Conservation (phyloP, 2,888 invertebrate species). For the Calliscelio sp. region DNA sequence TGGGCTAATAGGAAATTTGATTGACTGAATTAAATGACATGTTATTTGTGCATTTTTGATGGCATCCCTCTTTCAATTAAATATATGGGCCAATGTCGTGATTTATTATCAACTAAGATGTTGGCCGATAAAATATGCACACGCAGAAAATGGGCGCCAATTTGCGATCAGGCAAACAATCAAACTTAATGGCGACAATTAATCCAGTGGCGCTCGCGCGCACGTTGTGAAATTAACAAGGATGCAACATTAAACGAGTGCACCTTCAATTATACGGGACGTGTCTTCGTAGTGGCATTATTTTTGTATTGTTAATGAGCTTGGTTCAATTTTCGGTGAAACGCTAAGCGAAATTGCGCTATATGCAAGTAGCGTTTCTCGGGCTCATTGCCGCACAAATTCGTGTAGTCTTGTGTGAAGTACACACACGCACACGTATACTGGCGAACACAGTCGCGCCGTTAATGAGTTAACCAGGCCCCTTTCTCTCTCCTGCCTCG, state of each 20-base stretch:
- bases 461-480: too few species aligned
- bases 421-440: slow-evolving; percentile 44
- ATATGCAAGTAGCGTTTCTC: slow-evolving; percentile 66
- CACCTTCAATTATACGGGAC: slow-evolving; percentile 45
- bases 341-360: slow-evolving; percentile 69
- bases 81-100: too few species aligned
- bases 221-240: neutral
- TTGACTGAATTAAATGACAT: slow-evolving; percentile 86
- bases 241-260: slow-evolving; percentile 41
- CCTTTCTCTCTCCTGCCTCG: too few species aligned
- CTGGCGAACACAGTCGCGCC: too few species aligned
- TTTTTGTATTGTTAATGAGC: slow-evolving; percentile 71
- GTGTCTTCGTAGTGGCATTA: slow-evolving; percentile 51
- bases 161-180: too few species aligned
- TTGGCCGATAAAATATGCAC: too few species aligned
- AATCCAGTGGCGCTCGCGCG: too few species aligned
- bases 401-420: slow-evolving; percentile 46
- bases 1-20: slow-evolving; percentile 85
- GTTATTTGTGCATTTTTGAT: slow-evolving; percentile 83
- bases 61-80: too few species aligned
- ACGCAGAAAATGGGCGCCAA: too few species aligned
- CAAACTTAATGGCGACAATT: too few species aligned
- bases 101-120: too few species aligned
- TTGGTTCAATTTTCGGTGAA: slow-evolving; percentile 69
- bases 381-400: slow-evolving; percentile 58